Percentiles rank a stretch among this genome's conserved stretches.
These are phyloP conservation scores for Trissolcus japonicus DNA, from an alignment of 2,888 invertebrate genomes.

Conservation along the genomic window DNA sequence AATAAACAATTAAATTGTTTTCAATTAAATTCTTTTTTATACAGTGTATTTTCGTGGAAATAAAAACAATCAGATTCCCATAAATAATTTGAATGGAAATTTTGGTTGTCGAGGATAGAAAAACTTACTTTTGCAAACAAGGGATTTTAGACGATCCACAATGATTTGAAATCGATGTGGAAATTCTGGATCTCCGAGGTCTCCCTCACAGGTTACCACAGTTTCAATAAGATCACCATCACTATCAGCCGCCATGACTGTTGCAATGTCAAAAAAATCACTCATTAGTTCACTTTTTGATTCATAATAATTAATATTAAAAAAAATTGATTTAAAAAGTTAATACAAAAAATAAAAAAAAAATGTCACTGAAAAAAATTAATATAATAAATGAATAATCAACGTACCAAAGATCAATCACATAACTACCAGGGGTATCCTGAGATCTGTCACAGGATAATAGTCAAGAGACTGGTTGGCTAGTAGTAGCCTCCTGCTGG, in stretches of 20 bases:
- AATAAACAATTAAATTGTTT: too few species aligned
- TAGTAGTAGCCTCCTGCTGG: slow-evolving; percentile 62
- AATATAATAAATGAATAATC: neutral
- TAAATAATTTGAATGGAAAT: too few species aligned
- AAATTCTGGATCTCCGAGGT: slow-evolving; percentile 91
- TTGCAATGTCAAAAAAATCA: slow-evolving; percentile 49
- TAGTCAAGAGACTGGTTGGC: slow-evolving; percentile 63
- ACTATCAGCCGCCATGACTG: slow-evolving; percentile 90
- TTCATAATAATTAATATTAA: neutral
- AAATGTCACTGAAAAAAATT: neutral
- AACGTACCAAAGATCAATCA: slow-evolving; percentile 75
- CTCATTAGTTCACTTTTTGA: slow-evolving; percentile 76
- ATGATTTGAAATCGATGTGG: slow-evolving; percentile 87
- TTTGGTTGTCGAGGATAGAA: too few species aligned
- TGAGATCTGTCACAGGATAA: slow-evolving; percentile 71
- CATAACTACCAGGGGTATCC: slow-evolving; percentile 75
- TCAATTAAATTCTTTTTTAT: too few species aligned
- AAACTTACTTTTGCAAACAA: slow-evolving; percentile 89
- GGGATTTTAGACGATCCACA: slow-evolving; percentile 85
- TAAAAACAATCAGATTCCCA: too few species aligned
- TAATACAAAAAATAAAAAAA: too few species aligned
- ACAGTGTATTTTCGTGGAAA: too few species aligned
- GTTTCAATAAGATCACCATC: slow-evolving; percentile 85
- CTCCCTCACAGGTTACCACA: slow-evolving; percentile 94
- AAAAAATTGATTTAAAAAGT: neutral